Evolutionary conservation across 2,797 vertebrate species (phyloP).

Genomic region (Argentina silus): DNA sequence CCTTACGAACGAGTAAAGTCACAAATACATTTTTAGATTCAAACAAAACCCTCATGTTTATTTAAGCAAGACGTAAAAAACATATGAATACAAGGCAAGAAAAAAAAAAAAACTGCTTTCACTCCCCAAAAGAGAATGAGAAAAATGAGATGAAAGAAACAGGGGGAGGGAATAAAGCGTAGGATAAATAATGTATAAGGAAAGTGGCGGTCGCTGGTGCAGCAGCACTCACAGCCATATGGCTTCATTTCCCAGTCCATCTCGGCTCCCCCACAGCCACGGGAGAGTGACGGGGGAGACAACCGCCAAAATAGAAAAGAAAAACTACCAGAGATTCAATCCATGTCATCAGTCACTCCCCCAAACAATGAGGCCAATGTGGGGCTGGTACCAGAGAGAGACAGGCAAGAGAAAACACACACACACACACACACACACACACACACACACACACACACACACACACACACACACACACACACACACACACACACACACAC

Average conservation of each 20-base stretch:
- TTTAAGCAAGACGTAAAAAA: slow-evolving; percentile 49
- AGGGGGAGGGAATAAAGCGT: slow-evolving; percentile 31
- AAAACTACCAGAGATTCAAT: slow-evolving; percentile 49
- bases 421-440: too few relatives aligned
- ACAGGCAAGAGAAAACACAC: not conserved
- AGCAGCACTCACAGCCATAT: slow-evolving; percentile 49
- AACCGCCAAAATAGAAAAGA: slow-evolving; percentile 40
- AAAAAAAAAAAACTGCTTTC: not conserved
- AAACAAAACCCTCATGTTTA: slow-evolving; percentile 47
- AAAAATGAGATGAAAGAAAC: slow-evolving; percentile 29
- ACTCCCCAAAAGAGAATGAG: slow-evolving; percentile 21
- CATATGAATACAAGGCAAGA: slow-evolving; percentile 25
- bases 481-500: too few relatives aligned
- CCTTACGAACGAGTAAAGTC: slow-evolving; percentile 12
- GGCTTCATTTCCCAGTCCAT: slow-evolving; percentile 58
- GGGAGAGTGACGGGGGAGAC: slow-evolving; percentile 44
- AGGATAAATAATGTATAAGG: slow-evolving; percentile 58
- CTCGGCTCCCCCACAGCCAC: slow-evolving; percentile 47
- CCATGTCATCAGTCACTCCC: too few relatives aligned
- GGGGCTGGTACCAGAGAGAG: not conserved
- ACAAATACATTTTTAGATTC: slow-evolving; percentile 44
- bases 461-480: too few relatives aligned
- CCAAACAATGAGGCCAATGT: slow-evolving; percentile 20
- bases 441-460: too few relatives aligned
- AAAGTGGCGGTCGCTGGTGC: slow-evolving; percentile 60